phyloP scores from a whole-genome alignment of 2,113 vertebrate genomes.

The Larimichthys polyactis region DNA sequence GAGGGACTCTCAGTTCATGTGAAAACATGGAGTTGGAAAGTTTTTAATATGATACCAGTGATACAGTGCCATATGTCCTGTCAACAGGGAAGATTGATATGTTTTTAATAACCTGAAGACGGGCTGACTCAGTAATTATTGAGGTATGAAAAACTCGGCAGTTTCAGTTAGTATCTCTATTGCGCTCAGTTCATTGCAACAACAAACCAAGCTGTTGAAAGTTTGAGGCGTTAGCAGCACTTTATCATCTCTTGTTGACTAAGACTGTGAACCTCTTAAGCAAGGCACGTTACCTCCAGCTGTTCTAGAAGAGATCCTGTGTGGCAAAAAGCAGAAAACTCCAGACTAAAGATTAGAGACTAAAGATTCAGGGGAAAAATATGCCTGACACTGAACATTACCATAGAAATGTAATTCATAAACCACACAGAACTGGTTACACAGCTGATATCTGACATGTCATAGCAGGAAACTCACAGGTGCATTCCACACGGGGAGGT shows the following conservation, averaged over 20 bases:
- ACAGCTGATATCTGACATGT: no score
- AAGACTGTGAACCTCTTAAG: not conserved
- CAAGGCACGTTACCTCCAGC: not conserved
- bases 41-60: not conserved
- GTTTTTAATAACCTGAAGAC: constrained; percentile 30
- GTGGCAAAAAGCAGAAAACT: no score
- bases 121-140: not conserved
- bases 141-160: not conserved
- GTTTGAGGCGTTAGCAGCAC: not conserved
- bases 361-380: no score
- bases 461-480: no score
- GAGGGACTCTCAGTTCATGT: not conserved
- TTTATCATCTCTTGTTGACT: not conserved
- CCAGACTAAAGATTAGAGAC: no score
- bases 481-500: no score
- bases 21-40: not conserved
- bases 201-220: not conserved
- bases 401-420: no score
- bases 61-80: not conserved
- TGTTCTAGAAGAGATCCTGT: no score
- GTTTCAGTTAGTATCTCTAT: not conserved
- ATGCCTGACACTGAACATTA: no score
- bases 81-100: constrained; percentile 13
- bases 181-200: not conserved
- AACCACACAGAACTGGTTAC: no score